Base-by-base conservation (phyloP, 2,113 vertebrate genomes). In the Azemiops feae region DNA sequence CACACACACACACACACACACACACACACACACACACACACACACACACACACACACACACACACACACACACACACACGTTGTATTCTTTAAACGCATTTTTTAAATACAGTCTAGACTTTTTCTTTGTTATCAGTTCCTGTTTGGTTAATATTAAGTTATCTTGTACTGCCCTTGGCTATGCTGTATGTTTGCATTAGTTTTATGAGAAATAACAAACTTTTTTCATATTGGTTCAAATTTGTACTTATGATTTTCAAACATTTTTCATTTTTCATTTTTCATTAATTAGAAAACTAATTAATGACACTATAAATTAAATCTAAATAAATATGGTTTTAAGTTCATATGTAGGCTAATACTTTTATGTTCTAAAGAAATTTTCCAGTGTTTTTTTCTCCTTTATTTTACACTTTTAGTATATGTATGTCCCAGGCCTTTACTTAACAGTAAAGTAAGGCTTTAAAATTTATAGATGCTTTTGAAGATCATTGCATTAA, bases 371-470 rank as follows among this genome's bases (percentile, higher is more conserved):
- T 95, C 23, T 34, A 89, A 52, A 50, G 57, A 25, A 87, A 7
- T 2, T 0, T 94, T 93, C 91, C 39, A 74, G 12, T 22, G 95
- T 87, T 64, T 93, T 94, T 96, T 93, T 94, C 96, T 91, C 43
- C 43, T 93, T 95, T 94, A 43, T 92, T 90, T 93, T 93, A 69
- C 0, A 0, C 22, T 95, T 94, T 91, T 95, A 89, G 45, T 60
- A n/a, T 0, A 0, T 39, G 27, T 27, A 89, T 5, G 64, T 94
- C 94, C 94, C 87, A 87, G 25, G 81, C 2, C 18, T 5, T 11
- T 91, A 81, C 34, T 87, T 95, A 89, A 47, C 57, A 92, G 22
- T 74, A 69, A 69, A 30, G 4, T 64, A 64, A 69, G 93, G 53
- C 95, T 93, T 57, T 45, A 11, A 22, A 5, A 11, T 50, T 93